A percentile compares a stretch with the other conserved stretches of the same genome.
Evolutionary conservation across 2,888 invertebrate species (phyloP).

Genomic region (Morpho helenor): DNA sequence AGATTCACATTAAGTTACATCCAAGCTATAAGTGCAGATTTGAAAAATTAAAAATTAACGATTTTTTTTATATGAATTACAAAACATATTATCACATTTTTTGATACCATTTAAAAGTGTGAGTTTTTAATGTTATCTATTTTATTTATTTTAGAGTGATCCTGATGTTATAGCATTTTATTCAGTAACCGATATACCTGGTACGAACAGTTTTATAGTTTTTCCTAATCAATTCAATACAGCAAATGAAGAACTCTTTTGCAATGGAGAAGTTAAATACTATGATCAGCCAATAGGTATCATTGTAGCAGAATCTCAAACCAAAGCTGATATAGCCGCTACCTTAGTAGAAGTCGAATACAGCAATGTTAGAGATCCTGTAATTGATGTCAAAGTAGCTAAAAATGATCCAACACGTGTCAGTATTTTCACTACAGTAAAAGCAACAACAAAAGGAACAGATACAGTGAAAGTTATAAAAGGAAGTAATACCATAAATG

Average conservation of each 20-base stretch:
- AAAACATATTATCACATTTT: too few relatives aligned
- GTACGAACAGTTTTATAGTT: constrained; percentile 78
- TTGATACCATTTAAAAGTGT: too few relatives aligned
- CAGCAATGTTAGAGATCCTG: constrained; percentile 46
- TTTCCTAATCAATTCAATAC: constrained; percentile 21
- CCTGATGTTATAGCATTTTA: constrained; percentile 82
- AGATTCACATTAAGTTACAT: too few relatives aligned
- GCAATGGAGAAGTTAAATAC: constrained; percentile 41
- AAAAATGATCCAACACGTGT: constrained; percentile 36
- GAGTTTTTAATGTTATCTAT: constrained; percentile 12
- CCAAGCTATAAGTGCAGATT: too few relatives aligned
- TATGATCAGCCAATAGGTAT: constrained; percentile 50
- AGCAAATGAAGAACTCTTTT: constrained; percentile 61
- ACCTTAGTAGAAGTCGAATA: constrained; percentile 75
- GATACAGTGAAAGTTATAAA: constrained; percentile 57
- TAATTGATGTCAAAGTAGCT: constrained; percentile 39
- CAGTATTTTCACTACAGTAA: constrained; percentile 23
- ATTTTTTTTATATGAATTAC: too few relatives aligned
- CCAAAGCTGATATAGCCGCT: constrained; percentile 72
- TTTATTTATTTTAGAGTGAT: constrained; percentile 56
- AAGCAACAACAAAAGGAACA: constrained; percentile 44
- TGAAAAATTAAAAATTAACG: too few relatives aligned
- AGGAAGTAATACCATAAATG: constrained; percentile 72
- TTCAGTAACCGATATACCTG: constrained; percentile 82
- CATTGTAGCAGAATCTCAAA: constrained; percentile 77